A percentile compares a stretch with the other conserved stretches of the same genome.
Conservation (phyloP, 2,888 invertebrate genomes). For the Platynereis dumerilii region DNA sequence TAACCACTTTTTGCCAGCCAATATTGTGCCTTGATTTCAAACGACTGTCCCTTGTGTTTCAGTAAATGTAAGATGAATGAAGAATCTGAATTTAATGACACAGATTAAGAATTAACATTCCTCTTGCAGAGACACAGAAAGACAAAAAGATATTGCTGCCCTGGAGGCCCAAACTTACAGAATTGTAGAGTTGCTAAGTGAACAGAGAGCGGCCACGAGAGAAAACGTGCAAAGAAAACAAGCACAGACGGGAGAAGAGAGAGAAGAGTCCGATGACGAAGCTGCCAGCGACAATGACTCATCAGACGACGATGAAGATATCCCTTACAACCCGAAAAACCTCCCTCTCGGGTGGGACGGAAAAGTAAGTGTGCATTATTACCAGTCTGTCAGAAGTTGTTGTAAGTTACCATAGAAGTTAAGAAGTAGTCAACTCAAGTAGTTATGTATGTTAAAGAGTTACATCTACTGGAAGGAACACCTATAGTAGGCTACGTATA, state of each 20-base stretch:
- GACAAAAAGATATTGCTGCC: slow-evolving; percentile 85
- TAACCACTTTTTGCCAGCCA: too few species aligned
- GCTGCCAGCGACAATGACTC: slow-evolving; percentile 54
- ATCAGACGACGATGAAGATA: slow-evolving; percentile 79
- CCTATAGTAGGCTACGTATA: too few species aligned
- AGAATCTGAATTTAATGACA: too few species aligned
- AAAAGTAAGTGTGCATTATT: slow-evolving; percentile 70
- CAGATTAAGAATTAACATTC: too few species aligned
- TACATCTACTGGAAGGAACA: too few species aligned
- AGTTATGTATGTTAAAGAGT: too few species aligned
- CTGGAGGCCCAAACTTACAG: slow-evolving; percentile 90
- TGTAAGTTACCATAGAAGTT: neutral
- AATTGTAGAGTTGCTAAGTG: slow-evolving; percentile 82
- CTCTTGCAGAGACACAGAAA: slow-evolving; percentile 61
- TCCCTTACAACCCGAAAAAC: slow-evolving; percentile 99
- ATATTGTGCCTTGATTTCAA: too few species aligned
- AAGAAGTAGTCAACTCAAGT: too few species aligned
- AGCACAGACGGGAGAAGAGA: slow-evolving; percentile 77
- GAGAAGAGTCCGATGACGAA: slow-evolving; percentile 71
- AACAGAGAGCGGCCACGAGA: slow-evolving; percentile 88
- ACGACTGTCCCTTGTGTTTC: too few species aligned
- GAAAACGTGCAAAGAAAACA: slow-evolving; percentile 99
- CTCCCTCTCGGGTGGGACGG: slow-evolving; percentile 99
- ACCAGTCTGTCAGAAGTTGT: slow-evolving; percentile 6
- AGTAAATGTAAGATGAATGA: too few species aligned